These are phyloP conservation scores for Noctua janthina DNA, from an alignment of 2,888 invertebrate species.

Conservation along the genomic window DNA sequence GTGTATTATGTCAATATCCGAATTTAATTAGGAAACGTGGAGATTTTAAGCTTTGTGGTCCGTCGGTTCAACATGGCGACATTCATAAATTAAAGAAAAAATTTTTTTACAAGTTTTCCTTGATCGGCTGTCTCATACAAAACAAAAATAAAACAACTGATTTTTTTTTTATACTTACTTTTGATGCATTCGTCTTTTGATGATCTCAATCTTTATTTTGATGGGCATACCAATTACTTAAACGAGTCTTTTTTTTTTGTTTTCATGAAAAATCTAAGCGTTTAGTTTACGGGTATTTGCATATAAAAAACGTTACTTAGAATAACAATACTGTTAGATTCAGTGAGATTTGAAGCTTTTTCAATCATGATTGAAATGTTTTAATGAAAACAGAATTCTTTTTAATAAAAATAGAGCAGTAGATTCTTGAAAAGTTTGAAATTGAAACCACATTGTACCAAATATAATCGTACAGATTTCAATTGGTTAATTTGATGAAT, in stretches of 20 bases:
- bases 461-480: neutral
- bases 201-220: neutral
- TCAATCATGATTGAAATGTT: neutral
- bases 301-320: neutral
- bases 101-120: neutral
- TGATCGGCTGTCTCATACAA: neutral
- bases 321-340: neutral
- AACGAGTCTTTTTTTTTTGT: neutral
- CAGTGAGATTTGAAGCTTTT: neutral
- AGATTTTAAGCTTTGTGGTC: neutral
- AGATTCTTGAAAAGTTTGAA: neutral
- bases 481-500: neutral
- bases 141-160: neutral
- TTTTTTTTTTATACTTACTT: neutral
- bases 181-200: neutral
- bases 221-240: slow-evolving; percentile 8
- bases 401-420: neutral
- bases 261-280: neutral
- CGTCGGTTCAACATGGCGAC: neutral
- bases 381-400: neutral
- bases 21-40: slow-evolving; percentile 11
- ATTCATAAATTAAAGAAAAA: neutral
- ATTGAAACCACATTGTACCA: neutral
- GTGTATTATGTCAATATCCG: slow-evolving; percentile 18
- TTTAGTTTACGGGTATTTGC: neutral